Evolutionary conservation across 2,113 vertebrate genomes (phyloP), one percentile per base, ranked within the genome.

Genomic region (Eurypyga helias): DNA sequence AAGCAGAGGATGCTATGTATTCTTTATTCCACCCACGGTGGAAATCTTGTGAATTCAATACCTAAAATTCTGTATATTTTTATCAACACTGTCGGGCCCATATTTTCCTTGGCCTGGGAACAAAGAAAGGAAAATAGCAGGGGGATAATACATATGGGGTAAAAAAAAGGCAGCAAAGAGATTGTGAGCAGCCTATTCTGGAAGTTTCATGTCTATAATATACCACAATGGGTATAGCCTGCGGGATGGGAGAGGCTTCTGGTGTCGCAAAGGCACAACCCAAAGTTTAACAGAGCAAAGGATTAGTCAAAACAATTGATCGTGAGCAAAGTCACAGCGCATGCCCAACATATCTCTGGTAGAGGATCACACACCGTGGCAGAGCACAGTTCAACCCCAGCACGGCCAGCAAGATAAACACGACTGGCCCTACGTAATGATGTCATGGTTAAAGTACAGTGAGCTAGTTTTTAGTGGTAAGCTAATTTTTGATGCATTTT

Each of bases 1-100:
- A 91, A 94, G 80, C 86, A 92, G 86, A 81, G 80, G 80, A 83
- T 87, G 69, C 67, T 67, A 87, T 20, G 11, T 69, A 48, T 87
- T 78, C 86, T 86, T 87, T 48, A 66, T 95, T 92, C 92, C 80
- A 76, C 85, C 38, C 65, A 87, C 80, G 45, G 33, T n/a, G 41
- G 61, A 94, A 95, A 87, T 87, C 34, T 89, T 79, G 19, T 6
- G 5, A 88, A 90, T 92, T 84, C 70, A 87, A 65, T 65, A 77
- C 24, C 71, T 78, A 71, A 69, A 92, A 77, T 62, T 92, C 69
- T 66, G 28, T 67, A 19, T 52, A 34, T 66, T 52, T 52, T 45
- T 33, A 80, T 66, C 38, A 71, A 64, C 13, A 36, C 15, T 58
- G 34, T 28, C 1, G 0, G 46, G 33, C 20, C 34, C 9, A 4